Percentiles rank a stretch among this genome's conserved stretches.
Evolutionary conservation across 30 jellyfish, hydroid and myxozoan species (phyloP).

Genomic region (Turritopsis rubra): DNA sequence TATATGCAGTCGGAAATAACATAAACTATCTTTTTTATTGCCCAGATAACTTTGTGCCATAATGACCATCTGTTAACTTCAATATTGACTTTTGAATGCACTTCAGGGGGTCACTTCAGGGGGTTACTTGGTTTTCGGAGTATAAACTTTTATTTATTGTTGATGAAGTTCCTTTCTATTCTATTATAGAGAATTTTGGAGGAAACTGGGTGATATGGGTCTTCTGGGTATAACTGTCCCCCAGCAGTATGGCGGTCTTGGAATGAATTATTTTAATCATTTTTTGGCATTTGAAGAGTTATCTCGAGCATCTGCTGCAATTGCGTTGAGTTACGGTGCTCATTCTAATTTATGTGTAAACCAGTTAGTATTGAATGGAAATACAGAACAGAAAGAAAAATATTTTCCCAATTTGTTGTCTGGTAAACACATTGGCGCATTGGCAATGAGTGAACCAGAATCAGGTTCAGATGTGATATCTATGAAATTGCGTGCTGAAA

Average conservation of each 20-base stretch:
- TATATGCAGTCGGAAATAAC: too few species aligned
- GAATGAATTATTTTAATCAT: slow-evolving; percentile 82
- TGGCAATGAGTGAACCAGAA: slow-evolving; percentile 92
- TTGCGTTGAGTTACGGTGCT: slow-evolving; percentile 95
- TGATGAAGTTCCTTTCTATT: background rate
- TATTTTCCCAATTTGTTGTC: slow-evolving; percentile 70
- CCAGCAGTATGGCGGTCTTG: slow-evolving; percentile 87
- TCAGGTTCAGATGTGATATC: slow-evolving; percentile 99
- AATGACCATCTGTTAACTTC: too few species aligned
- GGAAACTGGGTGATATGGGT: slow-evolving; percentile 79
- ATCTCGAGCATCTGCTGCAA: slow-evolving; percentile 67
- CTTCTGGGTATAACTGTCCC: slow-evolving; percentile 90
- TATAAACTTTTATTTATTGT: too few species aligned
- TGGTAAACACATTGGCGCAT: slow-evolving; percentile 89
- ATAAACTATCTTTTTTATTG: too few species aligned
- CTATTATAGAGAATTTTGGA: slow-evolving; percentile 76
- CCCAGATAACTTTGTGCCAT: too few species aligned
- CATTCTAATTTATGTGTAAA: slow-evolving; percentile 89
- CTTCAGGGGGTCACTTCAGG: too few species aligned
- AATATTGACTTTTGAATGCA: too few species aligned
- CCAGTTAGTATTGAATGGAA: slow-evolving; percentile 81
- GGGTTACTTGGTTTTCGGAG: too few species aligned
- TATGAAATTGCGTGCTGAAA: slow-evolving; percentile 84
- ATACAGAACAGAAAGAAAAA: slow-evolving; percentile 69
- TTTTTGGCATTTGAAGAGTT: slow-evolving; percentile 77